Evolutionary conservation across 1,140 invertebrate species (phyloP).

Genomic region (Mylabris phalerata): DNA sequence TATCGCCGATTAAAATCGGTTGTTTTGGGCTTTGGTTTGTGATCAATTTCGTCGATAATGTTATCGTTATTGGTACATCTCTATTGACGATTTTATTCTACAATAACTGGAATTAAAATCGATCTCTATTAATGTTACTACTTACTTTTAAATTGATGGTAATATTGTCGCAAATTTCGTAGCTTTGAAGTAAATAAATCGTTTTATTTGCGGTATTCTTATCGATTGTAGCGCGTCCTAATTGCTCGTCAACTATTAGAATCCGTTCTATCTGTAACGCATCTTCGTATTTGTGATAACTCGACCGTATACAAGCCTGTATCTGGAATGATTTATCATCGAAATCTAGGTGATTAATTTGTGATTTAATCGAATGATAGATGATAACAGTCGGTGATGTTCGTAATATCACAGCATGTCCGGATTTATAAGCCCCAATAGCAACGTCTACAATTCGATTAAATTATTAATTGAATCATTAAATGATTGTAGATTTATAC

Average conservation of each 20-base stretch:
- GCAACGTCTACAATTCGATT: slow-evolving; percentile 41
- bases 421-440: slow-evolving; percentile 46
- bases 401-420: slow-evolving; percentile 43
- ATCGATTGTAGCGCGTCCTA: slow-evolving; percentile 28
- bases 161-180: neutral
- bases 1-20: neutral
- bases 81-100: too few relatives aligned
- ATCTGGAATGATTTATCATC: slow-evolving; percentile 10
- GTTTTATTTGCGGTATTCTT: slow-evolving; percentile 1
- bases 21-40: neutral
- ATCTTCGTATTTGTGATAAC: neutral
- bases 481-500: slow-evolving; percentile 18
- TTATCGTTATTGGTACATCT: slow-evolving; percentile 9
- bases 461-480: neutral
- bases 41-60: slow-evolving; percentile 4
- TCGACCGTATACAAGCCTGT: slow-evolving; percentile 15
- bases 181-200: neutral
- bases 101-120: too few relatives aligned
- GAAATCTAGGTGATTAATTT: slow-evolving; percentile 6
- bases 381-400: slow-evolving; percentile 35
- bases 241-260: slow-evolving; percentile 31
- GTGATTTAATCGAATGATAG: slow-evolving; percentile 2
- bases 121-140: too few relatives aligned
- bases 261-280: slow-evolving; percentile 22
- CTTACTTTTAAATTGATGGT: slow-evolving; percentile 2